These are phyloP conservation scores for Brachypterus glaber DNA, from an alignment of 2,888 invertebrate species.

Conservation along the genomic window DNA sequence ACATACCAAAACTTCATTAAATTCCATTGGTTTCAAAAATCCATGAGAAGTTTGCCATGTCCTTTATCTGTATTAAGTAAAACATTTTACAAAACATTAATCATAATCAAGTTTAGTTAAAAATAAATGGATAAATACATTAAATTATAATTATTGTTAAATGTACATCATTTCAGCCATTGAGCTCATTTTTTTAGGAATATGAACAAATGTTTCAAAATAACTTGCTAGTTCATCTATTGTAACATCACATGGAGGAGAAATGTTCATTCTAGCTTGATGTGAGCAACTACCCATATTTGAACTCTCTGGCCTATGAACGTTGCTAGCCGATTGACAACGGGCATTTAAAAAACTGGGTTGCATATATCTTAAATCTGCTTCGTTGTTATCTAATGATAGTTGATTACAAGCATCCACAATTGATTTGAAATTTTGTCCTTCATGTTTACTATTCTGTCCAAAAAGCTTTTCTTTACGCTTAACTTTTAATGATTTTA, in stretches of 20 bases:
- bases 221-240: constrained; percentile 93
- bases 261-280: constrained; percentile 53
- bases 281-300: constrained; percentile 58
- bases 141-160: too few species aligned
- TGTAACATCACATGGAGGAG: constrained; percentile 73
- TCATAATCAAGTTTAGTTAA: too few species aligned
- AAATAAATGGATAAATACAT: too few species aligned
- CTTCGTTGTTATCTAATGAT: constrained; percentile 26
- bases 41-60: too few species aligned
- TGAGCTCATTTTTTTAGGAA: constrained; percentile 94
- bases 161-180: constrained; percentile 99
- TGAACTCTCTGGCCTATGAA: constrained; percentile 14
- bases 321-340: constrained; percentile 17
- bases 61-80: too few species aligned
- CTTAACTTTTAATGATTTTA: constrained; percentile 2
- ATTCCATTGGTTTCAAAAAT: too few species aligned
- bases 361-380: too few species aligned
- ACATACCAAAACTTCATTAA: too few species aligned
- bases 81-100: too few species aligned
- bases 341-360: constrained; percentile 33
- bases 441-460: constrained; percentile 27
- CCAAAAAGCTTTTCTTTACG: constrained; percentile 31
- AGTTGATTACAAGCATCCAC: constrained; percentile 38
- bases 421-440: constrained; percentile 38
- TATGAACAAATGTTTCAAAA: constrained; percentile 90